Evolutionary conservation across 2,113 vertebrate genomes (phyloP), one percentile per base, ranked within the genome.

Genomic region (Perognathus longimembris): DNA sequence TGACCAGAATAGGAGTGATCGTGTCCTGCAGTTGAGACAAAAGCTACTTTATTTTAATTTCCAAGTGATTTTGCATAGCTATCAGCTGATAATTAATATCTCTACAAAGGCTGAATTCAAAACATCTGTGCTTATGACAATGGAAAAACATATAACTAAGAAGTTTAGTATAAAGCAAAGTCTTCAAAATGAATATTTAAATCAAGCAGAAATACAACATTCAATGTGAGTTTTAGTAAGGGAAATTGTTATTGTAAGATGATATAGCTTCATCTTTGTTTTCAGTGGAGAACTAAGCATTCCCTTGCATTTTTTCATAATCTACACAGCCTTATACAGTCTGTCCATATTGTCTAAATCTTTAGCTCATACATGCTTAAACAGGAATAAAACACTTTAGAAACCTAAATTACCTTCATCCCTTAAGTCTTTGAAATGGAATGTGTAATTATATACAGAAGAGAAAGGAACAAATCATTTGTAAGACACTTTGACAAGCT

Each of bases 401-500:
- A 54, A 67, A 50, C 89, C 34, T 71, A 66, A 94, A 76, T 11
- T 36, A 83, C 11, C 80, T 92, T 70, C 0, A 70, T 63, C 10
- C 75, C 20, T 59, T 79, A 71, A 54, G 91, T 82, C 36, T 79
- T 59, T 77, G 11, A 63, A 67, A 61, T 66, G 22, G 67, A 82
- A 67, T 84, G 5, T 59, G 45, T 61, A 78, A 57, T 63, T 50
- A 61, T 61, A 80, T 38, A 40, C 77, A 85, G 32, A 78, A 85
- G 54, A 87, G 10, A 83, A 71, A 0, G 5, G 1, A 42, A 1
- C 0, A 38, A 45, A 30, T 76, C 6, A 75, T 40, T 61, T 85
- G 38, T 54, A 74, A 89, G 36, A 36, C 24, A 80, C 40, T 91
- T 77, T 82, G 70, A 90, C 50, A 90, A 42, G 61, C 30, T 84